Base-by-base conservation (phyloP, 2,797 vertebrate genomes). In the Prunella strophiata region DNA sequence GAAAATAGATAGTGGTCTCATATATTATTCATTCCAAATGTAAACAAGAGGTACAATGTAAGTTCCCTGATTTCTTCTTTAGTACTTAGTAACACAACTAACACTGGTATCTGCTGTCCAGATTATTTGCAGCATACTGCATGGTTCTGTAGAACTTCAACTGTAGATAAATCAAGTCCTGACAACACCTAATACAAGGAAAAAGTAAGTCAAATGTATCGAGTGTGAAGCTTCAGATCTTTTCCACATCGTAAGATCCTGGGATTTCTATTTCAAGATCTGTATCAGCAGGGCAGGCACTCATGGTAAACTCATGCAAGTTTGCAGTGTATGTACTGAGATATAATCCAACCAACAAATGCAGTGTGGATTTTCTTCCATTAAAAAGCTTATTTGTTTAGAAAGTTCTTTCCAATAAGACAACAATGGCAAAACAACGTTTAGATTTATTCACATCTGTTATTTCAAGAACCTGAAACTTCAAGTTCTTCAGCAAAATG, bases 41-140 rank as follows among this genome's bases (percentile, higher is more conserved):
- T 98, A 98, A 98, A 98, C 98, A 97, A 95, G 96, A 97, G 86
- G 93, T 89, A 96, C 76, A 84, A 88, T 4, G 5, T 67, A 94
- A 59, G 51, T 91, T 97, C 97, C 97, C 97, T 97, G 97, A 97
- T 93, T 96, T 94, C 91, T 96, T 78, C 86, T 86, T 94, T 91
- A 93, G 91, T 96, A 94, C 89, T 95, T 88, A 73, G 66, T 79
- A 93, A 81, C 30, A 34, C 73, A 92, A 90, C 74, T 81, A 89
- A 92, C 95, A 95, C 95, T 92, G 96, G 90, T 94, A 91, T 91
- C 62, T 95, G 76, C 89, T 94, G 91, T 78, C 73, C 84, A 95
- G 75, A 89, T 91, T 90, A 88, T 74, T 21, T 93, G 94, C 93
- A 94, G 68, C 51, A 85, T 38, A 63, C 76, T 86, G 85, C 75